Evolutionary conservation across 1,140 invertebrate species (phyloP).

Genomic region (Polypedilum pembai): DNA sequence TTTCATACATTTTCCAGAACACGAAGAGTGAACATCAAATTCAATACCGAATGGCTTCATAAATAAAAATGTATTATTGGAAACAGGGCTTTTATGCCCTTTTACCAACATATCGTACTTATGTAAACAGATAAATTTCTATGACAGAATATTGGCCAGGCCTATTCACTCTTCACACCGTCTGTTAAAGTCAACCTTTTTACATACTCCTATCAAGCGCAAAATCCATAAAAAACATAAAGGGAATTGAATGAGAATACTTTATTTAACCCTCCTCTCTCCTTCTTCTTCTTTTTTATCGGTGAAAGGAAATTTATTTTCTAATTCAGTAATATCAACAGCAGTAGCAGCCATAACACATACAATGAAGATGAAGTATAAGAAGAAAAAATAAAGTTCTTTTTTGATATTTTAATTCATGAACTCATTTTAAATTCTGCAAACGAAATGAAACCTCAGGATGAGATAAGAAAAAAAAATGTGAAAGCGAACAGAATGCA

Average conservation of each 20-base stretch:
- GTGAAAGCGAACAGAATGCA: background rate
- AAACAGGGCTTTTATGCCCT: background rate
- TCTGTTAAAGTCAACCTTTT: background rate
- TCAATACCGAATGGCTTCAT: background rate
- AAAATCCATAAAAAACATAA: constrained; percentile 14
- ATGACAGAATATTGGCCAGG: background rate
- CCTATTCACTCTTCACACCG: background rate
- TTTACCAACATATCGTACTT: background rate
- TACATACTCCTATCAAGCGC: background rate
- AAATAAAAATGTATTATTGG: background rate
- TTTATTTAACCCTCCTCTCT: background rate
- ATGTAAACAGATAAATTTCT: constrained; percentile 14
- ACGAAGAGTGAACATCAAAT: background rate
- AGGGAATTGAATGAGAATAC: background rate
- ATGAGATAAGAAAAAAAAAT: too few relatives aligned
- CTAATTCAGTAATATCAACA: too few relatives aligned
- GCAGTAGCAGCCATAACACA: too few relatives aligned
- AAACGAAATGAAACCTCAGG: constrained; percentile 5
- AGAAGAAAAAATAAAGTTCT: background rate
- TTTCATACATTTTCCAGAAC: background rate
- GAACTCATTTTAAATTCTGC: constrained; percentile 3
- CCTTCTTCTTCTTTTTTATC: too few relatives aligned
- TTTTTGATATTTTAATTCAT: constrained; percentile 20
- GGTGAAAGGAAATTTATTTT: too few relatives aligned
- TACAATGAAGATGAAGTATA: too few relatives aligned